phyloP scores from a whole-genome alignment of 2,797 vertebrate species.

The Myotis planiceps region DNA sequence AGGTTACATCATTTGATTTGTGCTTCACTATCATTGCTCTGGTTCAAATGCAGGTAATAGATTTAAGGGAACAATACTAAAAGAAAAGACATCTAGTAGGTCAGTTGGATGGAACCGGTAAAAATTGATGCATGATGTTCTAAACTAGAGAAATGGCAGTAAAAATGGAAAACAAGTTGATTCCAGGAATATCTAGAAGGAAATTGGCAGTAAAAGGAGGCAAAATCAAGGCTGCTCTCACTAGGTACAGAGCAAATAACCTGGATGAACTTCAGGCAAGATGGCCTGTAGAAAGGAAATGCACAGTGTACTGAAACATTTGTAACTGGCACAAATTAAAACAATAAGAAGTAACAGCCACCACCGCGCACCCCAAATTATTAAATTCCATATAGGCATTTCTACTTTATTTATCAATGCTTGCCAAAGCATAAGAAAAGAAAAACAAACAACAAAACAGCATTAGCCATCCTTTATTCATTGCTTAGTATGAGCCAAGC shows the following conservation, averaged over 20 bases:
- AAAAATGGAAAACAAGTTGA: constrained; percentile 21
- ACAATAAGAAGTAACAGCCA: neutral
- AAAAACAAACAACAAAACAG: neutral
- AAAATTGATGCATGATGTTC: neutral
- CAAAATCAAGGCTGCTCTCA: neutral
- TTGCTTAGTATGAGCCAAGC: neutral
- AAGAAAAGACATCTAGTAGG: neutral
- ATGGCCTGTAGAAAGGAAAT: neutral
- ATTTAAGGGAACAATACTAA: neutral
- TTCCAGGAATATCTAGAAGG: neutral
- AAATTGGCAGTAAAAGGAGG: neutral
- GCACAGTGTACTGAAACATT: neutral
- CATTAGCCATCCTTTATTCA: neutral
- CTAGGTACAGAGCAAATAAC: neutral
- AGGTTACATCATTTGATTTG: neutral
- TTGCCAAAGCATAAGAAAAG: neutral
- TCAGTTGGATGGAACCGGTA: neutral
- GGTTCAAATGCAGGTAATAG: neutral
- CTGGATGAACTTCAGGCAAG: neutral
- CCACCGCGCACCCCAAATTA: neutral
- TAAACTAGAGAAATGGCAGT: neutral
- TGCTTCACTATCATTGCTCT: neutral
- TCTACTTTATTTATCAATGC: neutral
- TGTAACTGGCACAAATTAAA: neutral
- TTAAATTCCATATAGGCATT: neutral